Conservation (phyloP, 2,113 vertebrate genomes). For the Clarias macrocephalus region DNA sequence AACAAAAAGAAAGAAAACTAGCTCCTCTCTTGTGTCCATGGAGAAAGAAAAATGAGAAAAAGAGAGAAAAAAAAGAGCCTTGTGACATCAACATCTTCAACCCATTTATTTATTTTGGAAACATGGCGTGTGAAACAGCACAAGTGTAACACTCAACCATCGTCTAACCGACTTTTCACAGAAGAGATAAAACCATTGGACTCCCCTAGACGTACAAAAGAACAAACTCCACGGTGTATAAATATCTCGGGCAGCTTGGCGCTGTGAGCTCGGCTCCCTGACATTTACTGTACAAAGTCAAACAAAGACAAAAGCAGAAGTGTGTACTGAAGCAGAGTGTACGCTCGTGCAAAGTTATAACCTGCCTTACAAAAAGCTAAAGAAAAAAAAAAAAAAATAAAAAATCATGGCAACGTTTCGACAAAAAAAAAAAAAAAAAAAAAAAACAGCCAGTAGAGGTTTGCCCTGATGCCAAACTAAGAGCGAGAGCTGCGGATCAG, state of each 20-base stretch:
- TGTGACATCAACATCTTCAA: constrained; percentile 1
- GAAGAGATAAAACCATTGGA: constrained; percentile 24
- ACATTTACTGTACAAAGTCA: constrained; percentile 5
- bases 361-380: background rate
- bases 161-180: constrained; percentile 38
- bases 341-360: background rate
- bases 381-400: background rate
- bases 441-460: background rate
- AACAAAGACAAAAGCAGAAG: constrained; percentile 8
- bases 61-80: background rate
- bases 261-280: background rate
- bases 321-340: background rate
- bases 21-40: background rate
- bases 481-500: background rate
- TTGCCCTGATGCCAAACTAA: background rate
- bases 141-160: constrained; percentile 20
- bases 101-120: constrained; percentile 45
- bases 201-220: constrained; percentile 11
- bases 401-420: background rate
- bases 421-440: background rate
- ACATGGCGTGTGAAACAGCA: constrained; percentile 43
- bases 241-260: constrained; percentile 31
- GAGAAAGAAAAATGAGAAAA: too few relatives aligned
- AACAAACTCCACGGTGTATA: constrained; percentile 47
- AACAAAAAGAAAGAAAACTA: background rate